A percentile compares a stretch with the other conserved stretches of the same genome.
Evolutionary conservation across 2,888 invertebrate species (phyloP).

Genomic region (Sepioteuthis lessoniana): DNA sequence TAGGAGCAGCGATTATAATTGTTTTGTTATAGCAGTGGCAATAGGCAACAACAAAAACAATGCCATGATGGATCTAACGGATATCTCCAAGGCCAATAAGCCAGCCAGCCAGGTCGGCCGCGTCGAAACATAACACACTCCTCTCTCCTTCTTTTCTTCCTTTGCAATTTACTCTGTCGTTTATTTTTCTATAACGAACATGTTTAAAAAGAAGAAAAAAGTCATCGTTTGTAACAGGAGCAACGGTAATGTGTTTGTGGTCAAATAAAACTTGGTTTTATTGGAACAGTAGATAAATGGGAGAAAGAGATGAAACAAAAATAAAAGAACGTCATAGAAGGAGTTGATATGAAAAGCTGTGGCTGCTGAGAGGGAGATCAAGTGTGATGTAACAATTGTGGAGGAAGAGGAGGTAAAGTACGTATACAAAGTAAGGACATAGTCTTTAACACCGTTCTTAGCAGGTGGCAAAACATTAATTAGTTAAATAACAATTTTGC

Average conservation of each 20-base stretch:
- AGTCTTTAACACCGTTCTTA: background rate
- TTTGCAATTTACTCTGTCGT: too few relatives aligned
- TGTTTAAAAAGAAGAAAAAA: background rate
- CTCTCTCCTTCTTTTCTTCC: too few relatives aligned
- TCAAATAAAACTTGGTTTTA: background rate
- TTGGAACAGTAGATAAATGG: background rate
- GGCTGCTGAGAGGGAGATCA: background rate
- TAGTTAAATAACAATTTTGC: background rate
- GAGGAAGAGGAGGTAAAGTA: background rate
- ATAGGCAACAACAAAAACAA: background rate
- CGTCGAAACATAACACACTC: background rate
- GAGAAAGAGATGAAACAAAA: background rate
- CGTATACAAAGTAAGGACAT: background rate
- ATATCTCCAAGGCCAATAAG: conserved; percentile 33
- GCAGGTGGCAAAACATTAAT: background rate
- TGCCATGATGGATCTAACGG: background rate
- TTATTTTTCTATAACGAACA: too few relatives aligned
- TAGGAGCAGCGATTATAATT: background rate
- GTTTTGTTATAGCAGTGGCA: conserved; percentile 11
- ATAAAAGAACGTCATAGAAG: background rate
- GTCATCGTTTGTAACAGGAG: background rate
- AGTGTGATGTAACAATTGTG: background rate
- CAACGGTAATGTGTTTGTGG: background rate
- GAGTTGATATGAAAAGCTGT: too few relatives aligned
- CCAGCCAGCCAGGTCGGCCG: background rate